Conservation (phyloP, 2,797 vertebrate genomes). For the Simalia tracyae region DNA sequence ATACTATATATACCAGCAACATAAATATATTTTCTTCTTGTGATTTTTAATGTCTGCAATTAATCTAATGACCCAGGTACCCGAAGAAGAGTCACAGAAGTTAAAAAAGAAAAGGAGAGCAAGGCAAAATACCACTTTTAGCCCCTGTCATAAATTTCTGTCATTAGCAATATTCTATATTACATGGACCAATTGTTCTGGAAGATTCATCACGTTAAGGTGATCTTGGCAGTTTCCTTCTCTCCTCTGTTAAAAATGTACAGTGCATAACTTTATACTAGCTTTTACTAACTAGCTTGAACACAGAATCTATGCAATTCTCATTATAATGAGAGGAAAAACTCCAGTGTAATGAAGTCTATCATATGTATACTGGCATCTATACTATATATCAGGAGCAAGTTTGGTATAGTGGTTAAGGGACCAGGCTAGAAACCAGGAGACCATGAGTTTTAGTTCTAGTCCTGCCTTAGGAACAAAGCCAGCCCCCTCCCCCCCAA, state of each 20-base stretch:
- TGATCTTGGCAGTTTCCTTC: background rate
- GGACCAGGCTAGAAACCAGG: background rate
- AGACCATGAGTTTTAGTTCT: too few species aligned
- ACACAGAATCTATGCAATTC: background rate
- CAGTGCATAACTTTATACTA: background rate
- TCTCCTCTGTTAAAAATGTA: background rate
- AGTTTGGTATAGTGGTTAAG: background rate
- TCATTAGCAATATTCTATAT: background rate
- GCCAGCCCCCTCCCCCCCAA: too few species aligned
- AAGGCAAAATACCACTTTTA: background rate
- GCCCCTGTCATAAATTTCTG: background rate
- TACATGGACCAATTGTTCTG: background rate
- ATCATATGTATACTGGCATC: background rate
- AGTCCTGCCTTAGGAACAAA: too few species aligned
- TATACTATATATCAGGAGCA: background rate
- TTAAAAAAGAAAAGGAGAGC: background rate
- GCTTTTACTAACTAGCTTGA: background rate
- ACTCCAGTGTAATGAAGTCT: background rate
- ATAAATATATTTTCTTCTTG: constrained; percentile 34
- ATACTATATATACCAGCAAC: constrained; percentile 34
- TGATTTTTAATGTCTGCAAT: constrained; percentile 27
- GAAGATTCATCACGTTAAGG: background rate
- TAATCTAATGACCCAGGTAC: constrained; percentile 8
- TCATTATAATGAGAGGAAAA: background rate
- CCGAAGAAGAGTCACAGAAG: background rate